Conservation (phyloP, 2,888 invertebrate genomes). For the Orthonychiurus folsomi region DNA sequence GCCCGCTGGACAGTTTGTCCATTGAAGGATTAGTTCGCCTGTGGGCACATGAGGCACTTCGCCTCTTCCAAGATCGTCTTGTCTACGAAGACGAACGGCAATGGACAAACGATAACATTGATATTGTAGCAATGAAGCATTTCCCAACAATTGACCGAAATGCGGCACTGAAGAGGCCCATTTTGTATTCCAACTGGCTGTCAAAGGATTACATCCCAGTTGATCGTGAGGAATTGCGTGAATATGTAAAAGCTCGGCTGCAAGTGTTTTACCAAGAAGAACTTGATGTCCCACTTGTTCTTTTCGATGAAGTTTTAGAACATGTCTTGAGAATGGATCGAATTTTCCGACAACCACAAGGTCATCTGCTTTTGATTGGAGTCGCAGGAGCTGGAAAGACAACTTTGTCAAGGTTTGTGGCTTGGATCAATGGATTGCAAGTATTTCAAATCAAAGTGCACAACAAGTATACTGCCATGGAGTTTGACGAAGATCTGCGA, state of each 20-base stretch:
- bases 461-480: conserved; percentile 96
- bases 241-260: conserved; percentile 92
- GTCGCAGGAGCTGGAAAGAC: conserved; percentile 99
- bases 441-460: conserved; percentile 99
- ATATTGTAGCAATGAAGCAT: conserved; percentile 81
- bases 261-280: conserved; percentile 98
- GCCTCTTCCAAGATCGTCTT: conserved; percentile 90
- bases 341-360: conserved; percentile 98
- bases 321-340: conserved; percentile 97
- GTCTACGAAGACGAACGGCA: conserved; percentile 88
- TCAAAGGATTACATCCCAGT: conserved; percentile 97
- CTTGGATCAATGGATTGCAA: conserved; percentile 99
- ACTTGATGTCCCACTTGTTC: conserved; percentile 90
- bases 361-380: conserved; percentile 92
- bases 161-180: conserved; percentile 80
- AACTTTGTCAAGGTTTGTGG: conserved; percentile 95
- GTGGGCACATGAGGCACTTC: conserved; percentile 97
- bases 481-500: conserved; percentile 97
- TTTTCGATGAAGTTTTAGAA: conserved; percentile 99
- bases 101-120: conserved; percentile 98
- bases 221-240: conserved; percentile 83
- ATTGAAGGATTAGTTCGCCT: conserved; percentile 94
- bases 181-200: conserved; percentile 97
- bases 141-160: conserved; percentile 83
- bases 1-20: conserved; percentile 80